These are phyloP conservation scores for Watsonalla cultraria DNA, from an alignment of 2,888 invertebrate genomes.

Conservation along the genomic window DNA sequence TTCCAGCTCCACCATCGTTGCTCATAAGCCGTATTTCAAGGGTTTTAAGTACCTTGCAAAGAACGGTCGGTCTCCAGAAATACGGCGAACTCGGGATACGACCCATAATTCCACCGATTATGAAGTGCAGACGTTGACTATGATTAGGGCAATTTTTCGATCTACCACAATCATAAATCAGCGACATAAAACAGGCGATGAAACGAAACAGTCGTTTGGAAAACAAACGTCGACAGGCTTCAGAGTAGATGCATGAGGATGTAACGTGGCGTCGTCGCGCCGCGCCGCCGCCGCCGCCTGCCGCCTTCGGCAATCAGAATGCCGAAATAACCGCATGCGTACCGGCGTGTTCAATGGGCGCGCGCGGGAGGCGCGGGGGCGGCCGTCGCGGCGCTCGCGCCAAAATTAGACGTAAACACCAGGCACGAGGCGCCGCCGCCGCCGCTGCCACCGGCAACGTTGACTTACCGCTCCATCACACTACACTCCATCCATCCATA, in stretches of 20 bases:
- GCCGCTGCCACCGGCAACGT: conserved; percentile 14
- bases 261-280: conserved; percentile 50
- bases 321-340: conserved; percentile 72
- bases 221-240: background rate
- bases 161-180: background rate
- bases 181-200: background rate
- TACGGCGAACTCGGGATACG: no score
- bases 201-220: background rate
- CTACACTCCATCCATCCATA: background rate
- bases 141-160: background rate
- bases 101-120: background rate
- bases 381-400: conserved; percentile 73
- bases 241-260: conserved; percentile 31
- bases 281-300: conserved; percentile 24
- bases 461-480: background rate
- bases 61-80: no score
- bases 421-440: conserved; percentile 65
- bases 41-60: no score
- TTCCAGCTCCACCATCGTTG: no score
- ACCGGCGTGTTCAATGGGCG: conserved; percentile 69
- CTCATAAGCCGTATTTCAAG: no score
- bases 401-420: conserved; percentile 78
- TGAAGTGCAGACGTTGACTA: background rate
- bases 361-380: conserved; percentile 53
- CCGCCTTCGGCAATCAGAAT: conserved; percentile 23